phyloP scores from a whole-genome alignment of 1,140 invertebrate genomes.

The Nasonia vitripennis region DNA sequence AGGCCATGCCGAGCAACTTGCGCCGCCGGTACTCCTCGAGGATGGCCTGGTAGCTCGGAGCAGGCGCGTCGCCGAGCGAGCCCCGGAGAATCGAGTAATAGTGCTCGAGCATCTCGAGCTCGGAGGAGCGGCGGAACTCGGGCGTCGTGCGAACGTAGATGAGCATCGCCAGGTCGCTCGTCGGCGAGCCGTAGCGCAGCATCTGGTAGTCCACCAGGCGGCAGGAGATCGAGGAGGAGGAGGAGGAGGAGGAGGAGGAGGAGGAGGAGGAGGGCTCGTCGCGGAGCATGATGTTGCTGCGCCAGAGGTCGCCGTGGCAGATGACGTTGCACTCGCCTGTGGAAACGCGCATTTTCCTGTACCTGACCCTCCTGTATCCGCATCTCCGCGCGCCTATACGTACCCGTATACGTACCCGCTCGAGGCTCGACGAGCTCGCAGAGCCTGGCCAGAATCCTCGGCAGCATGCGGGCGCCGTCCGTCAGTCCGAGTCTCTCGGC shows the following conservation, averaged over 20 bases:
- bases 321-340: constrained; percentile 29
- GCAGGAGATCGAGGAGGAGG: background rate
- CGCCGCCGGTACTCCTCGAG: background rate
- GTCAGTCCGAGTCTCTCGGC: constrained; percentile 27
- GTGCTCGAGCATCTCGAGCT: background rate
- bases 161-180: constrained; percentile 28
- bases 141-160: background rate
- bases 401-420: background rate
- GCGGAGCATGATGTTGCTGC: constrained; percentile 39
- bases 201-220: constrained; percentile 42
- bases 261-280: background rate
- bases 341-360: no score
- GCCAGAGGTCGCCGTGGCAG: constrained; percentile 41
- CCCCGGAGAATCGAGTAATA: constrained; percentile 18
- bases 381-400: no score
- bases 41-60: background rate
- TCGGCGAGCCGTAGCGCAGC: constrained; percentile 40
- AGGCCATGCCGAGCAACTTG: constrained; percentile 9
- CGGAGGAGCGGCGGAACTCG: background rate
- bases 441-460: background rate
- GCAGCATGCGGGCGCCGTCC: background rate
- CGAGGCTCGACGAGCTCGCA: constrained; percentile 16
- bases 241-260: no score
- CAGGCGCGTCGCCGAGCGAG: background rate
- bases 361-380: no score